phyloP scores from a whole-genome alignment of 2,888 invertebrate genomes.

The Taphrorychus bicolor region DNA sequence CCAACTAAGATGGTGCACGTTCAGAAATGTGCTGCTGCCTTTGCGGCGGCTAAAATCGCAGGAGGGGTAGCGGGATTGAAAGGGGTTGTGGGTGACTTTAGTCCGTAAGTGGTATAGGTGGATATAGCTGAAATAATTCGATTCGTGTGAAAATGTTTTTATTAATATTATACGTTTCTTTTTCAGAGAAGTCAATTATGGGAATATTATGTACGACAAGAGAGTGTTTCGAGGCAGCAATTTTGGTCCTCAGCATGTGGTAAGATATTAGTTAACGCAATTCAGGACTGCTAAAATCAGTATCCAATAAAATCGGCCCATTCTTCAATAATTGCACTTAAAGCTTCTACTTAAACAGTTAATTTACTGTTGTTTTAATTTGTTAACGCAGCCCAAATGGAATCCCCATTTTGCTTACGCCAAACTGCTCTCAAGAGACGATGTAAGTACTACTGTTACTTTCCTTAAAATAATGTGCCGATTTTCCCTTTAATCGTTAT shows the following conservation, averaged over 20 bases:
- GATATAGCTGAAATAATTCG: background rate
- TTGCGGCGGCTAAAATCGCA: conserved; percentile 50
- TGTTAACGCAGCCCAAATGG: conserved; percentile 60
- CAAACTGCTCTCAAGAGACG: conserved; percentile 60
- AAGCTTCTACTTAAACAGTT: background rate
- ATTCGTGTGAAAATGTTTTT: background rate
- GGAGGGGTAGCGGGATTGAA: conserved; percentile 44
- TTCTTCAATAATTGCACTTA: conserved; percentile 32
- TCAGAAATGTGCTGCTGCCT: conserved; percentile 40
- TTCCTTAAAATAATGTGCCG: conserved; percentile 8
- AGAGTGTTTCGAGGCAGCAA: conserved; percentile 87
- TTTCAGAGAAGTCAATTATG: conserved; percentile 59
- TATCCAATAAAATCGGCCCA: conserved; percentile 44
- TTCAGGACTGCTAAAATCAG: background rate
- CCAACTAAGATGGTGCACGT: conserved; percentile 52
- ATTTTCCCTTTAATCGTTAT: too few relatives aligned
- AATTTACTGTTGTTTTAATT: background rate
- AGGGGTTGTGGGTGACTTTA: background rate
- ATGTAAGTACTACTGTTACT: conserved; percentile 39
- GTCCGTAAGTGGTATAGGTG: conserved; percentile 1
- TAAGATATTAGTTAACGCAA: conserved; percentile 50
- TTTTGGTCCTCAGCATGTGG: conserved; percentile 63
- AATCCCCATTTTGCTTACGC: conserved; percentile 66
- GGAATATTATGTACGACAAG: conserved; percentile 90
- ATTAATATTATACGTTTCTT: conserved; percentile 7